Base-by-base conservation (phyloP, 2,113 vertebrate genomes). In the Pyrgilauda ruficollis region DNA sequence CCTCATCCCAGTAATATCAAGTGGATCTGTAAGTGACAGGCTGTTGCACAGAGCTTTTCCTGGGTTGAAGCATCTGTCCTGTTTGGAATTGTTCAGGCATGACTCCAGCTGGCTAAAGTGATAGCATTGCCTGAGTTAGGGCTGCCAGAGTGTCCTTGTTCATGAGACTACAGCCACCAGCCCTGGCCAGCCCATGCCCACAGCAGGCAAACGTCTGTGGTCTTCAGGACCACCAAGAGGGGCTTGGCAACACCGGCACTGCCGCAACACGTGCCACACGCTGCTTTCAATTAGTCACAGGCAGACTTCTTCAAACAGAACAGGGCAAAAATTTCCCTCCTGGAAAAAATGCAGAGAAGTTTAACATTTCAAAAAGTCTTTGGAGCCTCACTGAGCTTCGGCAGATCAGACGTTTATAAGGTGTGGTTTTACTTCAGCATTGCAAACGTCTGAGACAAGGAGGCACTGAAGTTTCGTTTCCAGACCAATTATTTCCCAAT, bases 101-200 rank as follows among this genome's bases (percentile, higher is more conserved):
- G 0, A 44, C n/a, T 89, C 49, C 84, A 94, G 46, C 46, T 93
- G 87, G 81, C 58, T 91, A 28, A 66, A 53, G 15, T 1, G 1
- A 15, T 1, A 2, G 12, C 0, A 0, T 31, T 79, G 53, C 77
- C 26, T 22, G 41, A 91, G 52, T 43, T 62, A 61, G 62, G 61
- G n/a, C 58, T 72, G 31, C 55, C 6, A 28, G 35, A 44, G 28
- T 20, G 27, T n/a, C 59, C 41, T 33, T 52, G 11, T 19, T 37
- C 1, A 0, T 26, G 23, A 64, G n/a, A 87, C 18, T 66, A 49
- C 7, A 44, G 26, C 41, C 2, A 3, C 28, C 33, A 37, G 50
- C 46, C 70, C 59, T 76, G 0, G 1, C 49, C 46, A 18, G 6
- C 66, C 0, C 0, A 3, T 39, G 23, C 27, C 81, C 1, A 0